Evolutionary conservation across 2,797 vertebrate species (phyloP), one percentile per base, ranked within the genome.

Genomic region (Microhierax caerulescens): DNA sequence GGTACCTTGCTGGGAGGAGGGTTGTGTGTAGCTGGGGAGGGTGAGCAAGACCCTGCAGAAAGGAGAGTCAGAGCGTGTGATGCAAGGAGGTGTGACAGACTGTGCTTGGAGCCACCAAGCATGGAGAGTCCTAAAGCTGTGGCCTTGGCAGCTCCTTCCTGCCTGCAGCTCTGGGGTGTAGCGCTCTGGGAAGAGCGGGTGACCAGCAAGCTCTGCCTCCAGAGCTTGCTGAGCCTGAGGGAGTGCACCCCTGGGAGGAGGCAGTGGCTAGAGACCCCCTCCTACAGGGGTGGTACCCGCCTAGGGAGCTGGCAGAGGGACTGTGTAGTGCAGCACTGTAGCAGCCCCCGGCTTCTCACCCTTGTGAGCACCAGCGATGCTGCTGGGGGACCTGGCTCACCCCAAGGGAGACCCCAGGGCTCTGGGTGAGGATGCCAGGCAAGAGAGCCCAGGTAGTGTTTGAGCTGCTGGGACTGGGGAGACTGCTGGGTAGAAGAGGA

Each of bases 261-360:
- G 50, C 50, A n/a, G 50, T 12, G 50, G 22, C 41, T 39, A 41
- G 22, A 73, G 30, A 39, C 23, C 48, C n/a, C 36, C 20, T 23
- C 14, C 25, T 15, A 2, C 7, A 5, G 67, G 27, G 32, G 4
- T 21, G 37, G 17, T 17, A 43, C 41, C 41, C 41, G 45, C 9
- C 14, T 30, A 7, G 36, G 32, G 22, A 27, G 63, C 32, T 22
- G 37, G 19, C 54, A 28, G 34, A 24, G 56, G 56, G 64, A 28
- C 13, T 17, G 0, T 10, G 9, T 36, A 0, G 0, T 32, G 21
- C 25, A 68, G 45, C 51, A 10, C 30, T 5, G 9, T 1, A 10
- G 5, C 13, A 3, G 13, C 30, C 48, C 27, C 51, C 7, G 14
- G 22, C 37, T 23, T 27, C 53, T 59, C 21, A 1, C 45, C 19